Base-by-base conservation (phyloP, 1,140 invertebrate species). In the Elymnias hypermnestra region DNA sequence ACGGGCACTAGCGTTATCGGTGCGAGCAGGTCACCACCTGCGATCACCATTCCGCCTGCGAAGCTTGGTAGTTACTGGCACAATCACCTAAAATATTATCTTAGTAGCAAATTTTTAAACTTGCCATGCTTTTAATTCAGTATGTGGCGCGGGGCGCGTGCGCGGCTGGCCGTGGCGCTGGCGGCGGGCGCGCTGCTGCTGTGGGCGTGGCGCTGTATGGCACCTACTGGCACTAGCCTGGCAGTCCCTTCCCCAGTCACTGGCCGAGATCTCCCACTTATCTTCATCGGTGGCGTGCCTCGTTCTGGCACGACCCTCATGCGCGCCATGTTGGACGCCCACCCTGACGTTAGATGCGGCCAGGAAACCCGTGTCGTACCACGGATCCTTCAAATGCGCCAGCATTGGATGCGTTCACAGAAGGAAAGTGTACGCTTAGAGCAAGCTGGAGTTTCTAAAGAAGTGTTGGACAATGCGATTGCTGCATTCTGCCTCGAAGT, bases 351-450 rank as follows among this genome's bases (percentile, higher is more conserved):
- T 60, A 91, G 94, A 83, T 99, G 98, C 87, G 98, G 98, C 3
- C 97, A 99, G 86, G 98, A 99, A 86, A 99, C 98, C 4, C 89
- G 98, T 51, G 95, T 99, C 28, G 97, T 99, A 74, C 98, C 98
- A 15, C 89, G 97, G 51, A 92, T 98, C 61, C 89, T 98, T 42
- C 95, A 97, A 86, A 92, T 98, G 88, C 90, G 95, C 60, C 92
- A 94, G 55, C 95, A 97, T 68, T 98, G 97, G 97, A 88, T 95
- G 43, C 96, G 95, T 75, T 96, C 95, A 7, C 93, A 95, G 55
- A 95, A 96, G 75, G 97, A 98, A 83, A 93, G 91, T 55, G 84
- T 95, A 54, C 89, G 97, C 14, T 88, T 99, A 26, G 90, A 93
- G 66, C 97, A 99, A 88, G 98, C 98, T 15, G 97, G 98, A 36